Conservation (phyloP, 2,888 invertebrate genomes). For the Marasmarcha lunaedactyla region DNA sequence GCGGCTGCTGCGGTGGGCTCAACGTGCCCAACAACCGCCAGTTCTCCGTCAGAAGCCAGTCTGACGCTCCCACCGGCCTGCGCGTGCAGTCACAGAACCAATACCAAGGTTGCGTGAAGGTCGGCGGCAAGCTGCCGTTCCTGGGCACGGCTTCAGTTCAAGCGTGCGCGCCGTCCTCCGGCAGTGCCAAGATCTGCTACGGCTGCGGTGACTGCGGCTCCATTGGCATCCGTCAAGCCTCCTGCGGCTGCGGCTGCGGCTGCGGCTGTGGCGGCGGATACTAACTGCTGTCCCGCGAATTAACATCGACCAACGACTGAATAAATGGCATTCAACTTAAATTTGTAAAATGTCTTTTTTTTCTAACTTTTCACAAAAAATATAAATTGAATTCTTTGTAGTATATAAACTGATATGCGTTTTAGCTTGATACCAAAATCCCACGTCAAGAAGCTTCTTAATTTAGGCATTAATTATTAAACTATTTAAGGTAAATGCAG, state of each 20-base stretch:
- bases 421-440: no score
- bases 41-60: neutral
- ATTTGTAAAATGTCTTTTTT: no score
- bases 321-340: no score
- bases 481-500: no score
- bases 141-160: neutral
- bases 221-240: neutral
- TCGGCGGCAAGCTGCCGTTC: neutral
- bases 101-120: neutral
- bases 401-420: no score
- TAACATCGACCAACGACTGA: no score
- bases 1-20: neutral
- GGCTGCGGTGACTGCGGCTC: neutral
- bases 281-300: no score
- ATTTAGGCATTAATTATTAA: no score
- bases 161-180: neutral
- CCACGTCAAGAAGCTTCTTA: no score
- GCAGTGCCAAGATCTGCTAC: neutral
- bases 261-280: neutral
- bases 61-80: neutral
- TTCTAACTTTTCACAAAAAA: no score
- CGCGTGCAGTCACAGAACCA: neutral
- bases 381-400: no score
- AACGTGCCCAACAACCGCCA: neutral
- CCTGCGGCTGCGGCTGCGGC: neutral